Evolutionary conservation across 2,888 invertebrate species (phyloP).

Genomic region (Polymixis lichenea): DNA sequence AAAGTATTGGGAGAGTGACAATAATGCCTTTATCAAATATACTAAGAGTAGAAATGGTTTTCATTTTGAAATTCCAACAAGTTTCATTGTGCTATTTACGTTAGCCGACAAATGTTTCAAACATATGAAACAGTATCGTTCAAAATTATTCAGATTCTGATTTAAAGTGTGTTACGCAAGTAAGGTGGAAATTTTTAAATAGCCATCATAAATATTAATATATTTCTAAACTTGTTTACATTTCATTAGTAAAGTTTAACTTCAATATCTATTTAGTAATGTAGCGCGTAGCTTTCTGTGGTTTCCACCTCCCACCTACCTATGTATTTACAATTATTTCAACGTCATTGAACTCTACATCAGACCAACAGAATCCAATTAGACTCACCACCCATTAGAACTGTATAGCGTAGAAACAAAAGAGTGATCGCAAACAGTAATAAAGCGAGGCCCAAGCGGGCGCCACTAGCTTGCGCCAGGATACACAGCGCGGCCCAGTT

Average conservation of each 20-base stretch:
- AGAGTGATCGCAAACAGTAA: constrained; percentile 26
- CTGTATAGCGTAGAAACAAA: constrained; percentile 31
- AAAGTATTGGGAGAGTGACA: too few species aligned
- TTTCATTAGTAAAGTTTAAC: neutral
- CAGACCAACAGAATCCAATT: constrained; percentile 42
- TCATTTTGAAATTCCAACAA: too few species aligned
- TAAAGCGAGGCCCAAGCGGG: constrained; percentile 45
- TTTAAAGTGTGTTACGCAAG: too few species aligned
- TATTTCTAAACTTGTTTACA: neutral
- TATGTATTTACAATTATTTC: neutral
- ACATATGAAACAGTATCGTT: too few species aligned
- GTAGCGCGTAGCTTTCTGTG: neutral
- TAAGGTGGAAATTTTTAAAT: neutral
- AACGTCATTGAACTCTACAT: constrained; percentile 10
- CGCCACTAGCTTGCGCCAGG: constrained; percentile 28
- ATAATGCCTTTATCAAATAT: too few species aligned
- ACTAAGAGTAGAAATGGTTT: too few species aligned
- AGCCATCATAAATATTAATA: neutral
- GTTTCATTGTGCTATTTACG: too few species aligned
- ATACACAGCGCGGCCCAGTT: constrained; percentile 24
- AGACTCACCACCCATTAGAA: constrained; percentile 8
- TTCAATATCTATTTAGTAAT: neutral
- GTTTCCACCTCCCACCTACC: neutral
- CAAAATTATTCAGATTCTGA: too few species aligned
- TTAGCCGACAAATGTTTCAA: too few species aligned